These are phyloP conservation scores for Phalangium opilio DNA, from an alignment of 2,888 invertebrate genomes.

Conservation along the genomic window DNA sequence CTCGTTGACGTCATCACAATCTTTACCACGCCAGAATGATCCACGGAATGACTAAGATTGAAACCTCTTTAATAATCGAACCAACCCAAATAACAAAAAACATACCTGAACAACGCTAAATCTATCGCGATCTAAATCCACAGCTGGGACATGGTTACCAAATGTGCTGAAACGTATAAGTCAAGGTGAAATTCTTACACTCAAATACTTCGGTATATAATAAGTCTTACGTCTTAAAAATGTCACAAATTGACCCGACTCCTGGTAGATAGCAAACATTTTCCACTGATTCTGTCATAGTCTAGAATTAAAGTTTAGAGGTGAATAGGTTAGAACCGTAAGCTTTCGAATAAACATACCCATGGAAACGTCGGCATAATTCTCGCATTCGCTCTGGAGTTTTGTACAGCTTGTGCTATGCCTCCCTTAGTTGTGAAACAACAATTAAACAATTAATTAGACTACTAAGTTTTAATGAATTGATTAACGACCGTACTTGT, in stretches of 20 bases:
- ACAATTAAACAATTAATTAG: neutral
- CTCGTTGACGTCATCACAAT: conserved; percentile 17
- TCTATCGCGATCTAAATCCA: conserved; percentile 13
- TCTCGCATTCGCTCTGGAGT: neutral
- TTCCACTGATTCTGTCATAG: too few relatives aligned
- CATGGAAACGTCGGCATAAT: neutral
- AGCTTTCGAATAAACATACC: neutral
- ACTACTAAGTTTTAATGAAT: too few relatives aligned
- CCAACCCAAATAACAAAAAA: too few relatives aligned
- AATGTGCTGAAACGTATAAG: too few relatives aligned
- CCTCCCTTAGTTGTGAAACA: neutral
- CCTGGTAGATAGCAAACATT: too few relatives aligned
- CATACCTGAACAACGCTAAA: conserved; percentile 14
- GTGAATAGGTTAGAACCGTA: too few relatives aligned
- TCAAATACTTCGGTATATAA: too few relatives aligned
- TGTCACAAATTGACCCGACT: too few relatives aligned
- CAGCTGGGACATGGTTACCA: conserved; percentile 10
- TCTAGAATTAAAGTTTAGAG: too few relatives aligned
- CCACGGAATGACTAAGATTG: conserved; percentile 13
- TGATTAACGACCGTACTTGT: conserved; percentile 4
- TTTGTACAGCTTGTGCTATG: neutral
- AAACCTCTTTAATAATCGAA: neutral
- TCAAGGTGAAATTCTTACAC: too few relatives aligned
- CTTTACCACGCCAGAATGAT: conserved; percentile 14
- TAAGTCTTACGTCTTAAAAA: too few relatives aligned